A percentile compares a stretch with the other conserved stretches of the same genome.
phyloP scores from a whole-genome alignment of 2,113 vertebrate genomes.

The Naja naja region DNA sequence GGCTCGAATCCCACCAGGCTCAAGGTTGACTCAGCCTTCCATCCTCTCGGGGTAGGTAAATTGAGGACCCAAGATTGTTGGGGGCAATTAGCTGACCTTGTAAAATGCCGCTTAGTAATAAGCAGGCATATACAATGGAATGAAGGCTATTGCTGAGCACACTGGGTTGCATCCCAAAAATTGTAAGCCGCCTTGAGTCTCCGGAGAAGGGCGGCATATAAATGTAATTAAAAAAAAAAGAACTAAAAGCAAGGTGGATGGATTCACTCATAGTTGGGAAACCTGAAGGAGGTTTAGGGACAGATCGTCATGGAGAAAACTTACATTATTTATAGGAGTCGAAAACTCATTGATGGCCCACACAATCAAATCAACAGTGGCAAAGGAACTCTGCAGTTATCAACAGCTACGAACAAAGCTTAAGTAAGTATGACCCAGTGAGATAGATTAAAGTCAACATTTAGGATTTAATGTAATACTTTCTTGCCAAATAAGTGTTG shows the following conservation, averaged over 20 bases:
- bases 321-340: not conserved
- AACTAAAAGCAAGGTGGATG: not conserved
- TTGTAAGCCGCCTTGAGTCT: too few species aligned
- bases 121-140: too few species aligned
- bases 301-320: not conserved
- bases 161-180: too few species aligned
- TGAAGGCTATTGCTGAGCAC: too few species aligned
- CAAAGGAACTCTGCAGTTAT: not conserved
- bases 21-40: too few species aligned
- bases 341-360: not conserved
- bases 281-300: not conserved
- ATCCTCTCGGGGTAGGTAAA: too few species aligned
- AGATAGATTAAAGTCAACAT: slow-evolving; percentile 2
- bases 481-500: not conserved
- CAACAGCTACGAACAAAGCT: not conserved
- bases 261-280: not conserved
- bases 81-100: too few species aligned
- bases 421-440: not conserved
- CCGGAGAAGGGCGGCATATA: too few species aligned
- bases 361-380: not conserved
- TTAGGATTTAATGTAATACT: not conserved
- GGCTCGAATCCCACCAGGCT: too few species aligned
- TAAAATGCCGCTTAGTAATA: too few species aligned
- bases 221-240: too few species aligned
- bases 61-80: too few species aligned